Percentiles rank a stretch among this genome's conserved stretches.
These are phyloP conservation scores for Bombus difficillimus DNA, from an alignment of 1,140 invertebrate species.

Conservation along the genomic window DNA sequence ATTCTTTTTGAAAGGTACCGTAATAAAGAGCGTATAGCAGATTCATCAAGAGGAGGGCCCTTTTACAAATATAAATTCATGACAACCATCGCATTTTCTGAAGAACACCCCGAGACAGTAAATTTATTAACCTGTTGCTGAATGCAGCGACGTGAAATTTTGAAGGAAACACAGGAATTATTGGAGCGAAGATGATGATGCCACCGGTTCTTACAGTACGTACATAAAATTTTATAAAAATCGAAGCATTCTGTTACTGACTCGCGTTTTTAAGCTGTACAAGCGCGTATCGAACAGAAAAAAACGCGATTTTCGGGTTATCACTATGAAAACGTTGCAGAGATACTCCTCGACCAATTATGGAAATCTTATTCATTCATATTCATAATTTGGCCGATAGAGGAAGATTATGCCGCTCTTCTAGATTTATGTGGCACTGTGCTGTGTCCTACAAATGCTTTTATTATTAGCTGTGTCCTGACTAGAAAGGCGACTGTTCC, in stretches of 20 bases:
- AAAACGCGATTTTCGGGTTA: no score
- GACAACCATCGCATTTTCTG: background rate
- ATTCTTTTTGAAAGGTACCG: background rate
- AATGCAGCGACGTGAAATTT: background rate
- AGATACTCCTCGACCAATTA: no score
- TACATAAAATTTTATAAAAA: background rate
- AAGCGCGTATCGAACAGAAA: background rate
- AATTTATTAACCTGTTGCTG: conserved; percentile 10
- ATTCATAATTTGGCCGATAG: no score
- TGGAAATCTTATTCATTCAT: no score
- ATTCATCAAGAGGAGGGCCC: background rate
- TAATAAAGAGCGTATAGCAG: background rate
- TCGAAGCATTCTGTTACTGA: background rate
- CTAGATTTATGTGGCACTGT: no score
- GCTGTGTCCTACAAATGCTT: no score
- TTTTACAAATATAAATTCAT: conserved; percentile 10
- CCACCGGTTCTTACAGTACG: background rate
- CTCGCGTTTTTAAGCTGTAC: background rate
- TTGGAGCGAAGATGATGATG: no score
- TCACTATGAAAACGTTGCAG: no score
- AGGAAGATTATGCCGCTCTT: no score
- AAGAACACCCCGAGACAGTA: background rate
- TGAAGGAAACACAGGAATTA: background rate
- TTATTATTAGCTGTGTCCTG: no score
- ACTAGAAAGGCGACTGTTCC: no score